These are phyloP conservation scores for Hirtodrosophila cameraria DNA, from an alignment of 2,888 invertebrate genomes.

Conservation along the genomic window DNA sequence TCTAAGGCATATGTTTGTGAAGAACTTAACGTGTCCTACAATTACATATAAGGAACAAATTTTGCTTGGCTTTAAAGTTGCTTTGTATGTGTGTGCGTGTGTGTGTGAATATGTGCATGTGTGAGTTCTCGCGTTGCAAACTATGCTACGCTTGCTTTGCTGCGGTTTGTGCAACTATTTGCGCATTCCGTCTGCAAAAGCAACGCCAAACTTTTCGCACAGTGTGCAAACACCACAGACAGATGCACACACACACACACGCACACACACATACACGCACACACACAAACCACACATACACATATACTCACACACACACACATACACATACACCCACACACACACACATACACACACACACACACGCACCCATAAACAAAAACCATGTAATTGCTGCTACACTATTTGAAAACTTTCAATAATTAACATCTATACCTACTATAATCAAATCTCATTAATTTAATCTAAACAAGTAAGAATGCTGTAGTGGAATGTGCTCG, in stretches of 20 bases:
- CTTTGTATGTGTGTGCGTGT: background rate
- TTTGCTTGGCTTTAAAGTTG: slow-evolving; percentile 1
- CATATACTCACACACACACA: no score
- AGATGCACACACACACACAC: slow-evolving; percentile 3
- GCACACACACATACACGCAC: no score
- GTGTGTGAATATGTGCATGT: background rate
- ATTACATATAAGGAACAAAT: slow-evolving; percentile 11
- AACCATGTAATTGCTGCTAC: no score
- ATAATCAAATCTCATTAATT: no score
- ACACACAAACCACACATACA: no score
- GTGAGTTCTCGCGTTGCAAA: slow-evolving; percentile 16
- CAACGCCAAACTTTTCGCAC: slow-evolving; percentile 26
- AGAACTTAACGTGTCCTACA: background rate
- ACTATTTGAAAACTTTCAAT: no score
- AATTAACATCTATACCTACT: no score
- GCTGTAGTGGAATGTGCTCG: no score
- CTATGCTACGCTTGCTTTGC: slow-evolving; percentile 29
- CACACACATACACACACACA: no score
- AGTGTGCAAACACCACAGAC: background rate
- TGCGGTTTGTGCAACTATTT: slow-evolving; percentile 35
- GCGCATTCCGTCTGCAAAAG: slow-evolving; percentile 20
- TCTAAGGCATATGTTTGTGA: background rate
- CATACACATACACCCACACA: no score
- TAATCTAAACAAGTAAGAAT: no score
- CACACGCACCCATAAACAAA: no score